Evolutionary conservation across 2,113 vertebrate species (phyloP).

Genomic region (Elephantulus edwardii): DNA sequence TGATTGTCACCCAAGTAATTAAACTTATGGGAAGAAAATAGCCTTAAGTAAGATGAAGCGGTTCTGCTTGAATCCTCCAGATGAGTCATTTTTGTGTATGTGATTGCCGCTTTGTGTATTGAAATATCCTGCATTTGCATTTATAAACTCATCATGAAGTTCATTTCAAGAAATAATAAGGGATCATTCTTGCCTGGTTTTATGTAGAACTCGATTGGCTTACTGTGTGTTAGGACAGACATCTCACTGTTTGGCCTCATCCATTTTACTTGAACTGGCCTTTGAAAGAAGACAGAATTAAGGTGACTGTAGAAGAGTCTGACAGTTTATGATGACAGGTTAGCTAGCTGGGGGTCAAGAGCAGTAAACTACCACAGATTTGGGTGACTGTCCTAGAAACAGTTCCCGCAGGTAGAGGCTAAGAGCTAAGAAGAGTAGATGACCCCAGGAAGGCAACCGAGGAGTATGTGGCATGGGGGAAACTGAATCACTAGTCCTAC

Average conservation of each 20-base stretch:
- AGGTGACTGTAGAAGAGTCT: slow-evolving; percentile 45
- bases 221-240: not conserved
- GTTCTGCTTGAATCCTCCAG: not conserved
- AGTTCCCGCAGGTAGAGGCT: slow-evolving; percentile 37
- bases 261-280: slow-evolving; percentile 51
- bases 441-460: not conserved
- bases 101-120: not conserved
- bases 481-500: not conserved
- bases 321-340: slow-evolving; percentile 50
- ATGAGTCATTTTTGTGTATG: slow-evolving; percentile 36
- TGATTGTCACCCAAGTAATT: not conserved
- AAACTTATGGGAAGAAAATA: slow-evolving; percentile 14
- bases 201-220: not conserved
- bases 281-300: slow-evolving; percentile 46
- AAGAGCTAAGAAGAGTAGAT: not conserved
- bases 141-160: slow-evolving; percentile 26
- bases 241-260: slow-evolving; percentile 23
- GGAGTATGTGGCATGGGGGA: not conserved
- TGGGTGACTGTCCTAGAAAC: not conserved
- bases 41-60: not conserved
- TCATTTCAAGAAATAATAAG: not conserved
- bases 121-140: slow-evolving; percentile 7
- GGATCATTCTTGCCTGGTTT: not conserved
- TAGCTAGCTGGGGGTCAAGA: slow-evolving; percentile 24
- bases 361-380: not conserved